phyloP scores from a whole-genome alignment of 2,888 invertebrate species.

The Hydraecia micacea region DNA sequence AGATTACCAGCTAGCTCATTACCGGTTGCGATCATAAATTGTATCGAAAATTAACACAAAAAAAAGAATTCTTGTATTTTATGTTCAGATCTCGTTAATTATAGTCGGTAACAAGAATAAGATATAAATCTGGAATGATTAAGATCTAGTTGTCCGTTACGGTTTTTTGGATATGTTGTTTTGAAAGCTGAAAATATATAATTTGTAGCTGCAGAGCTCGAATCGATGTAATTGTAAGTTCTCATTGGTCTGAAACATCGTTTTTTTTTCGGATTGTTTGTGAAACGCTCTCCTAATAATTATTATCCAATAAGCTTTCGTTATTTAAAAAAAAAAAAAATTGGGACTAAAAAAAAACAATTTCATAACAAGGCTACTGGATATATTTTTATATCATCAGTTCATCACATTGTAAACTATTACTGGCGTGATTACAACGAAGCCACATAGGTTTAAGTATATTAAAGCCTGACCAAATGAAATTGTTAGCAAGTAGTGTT shows the following conservation, averaged over 20 bases:
- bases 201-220: conserved; percentile 7
- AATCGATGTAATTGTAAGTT: background rate
- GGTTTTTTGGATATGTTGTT: conserved; percentile 18
- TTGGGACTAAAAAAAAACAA: background rate
- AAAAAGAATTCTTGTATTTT: conserved; percentile 8
- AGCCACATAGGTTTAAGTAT: background rate
- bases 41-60: conserved; percentile 29
- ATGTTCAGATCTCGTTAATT: conserved; percentile 38
- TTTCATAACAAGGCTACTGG: conserved; percentile 7
- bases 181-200: conserved; percentile 19
- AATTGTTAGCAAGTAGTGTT: conserved; percentile 70
- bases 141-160: conserved; percentile 43
- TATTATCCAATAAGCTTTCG: background rate
- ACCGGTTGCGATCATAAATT: conserved; percentile 42
- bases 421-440: conserved; percentile 8
- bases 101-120: conserved; percentile 29
- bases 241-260: background rate
- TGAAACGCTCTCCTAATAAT: background rate
- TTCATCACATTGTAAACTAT: conserved; percentile 10
- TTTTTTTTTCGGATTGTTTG: background rate
- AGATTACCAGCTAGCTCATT: conserved; percentile 42
- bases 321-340: background rate
- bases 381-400: conserved; percentile 13
- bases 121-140: conserved; percentile 30
- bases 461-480: conserved; percentile 70